phyloP scores from a whole-genome alignment of 2,797 vertebrate genomes.

The Enteromius anoplus region DNA sequence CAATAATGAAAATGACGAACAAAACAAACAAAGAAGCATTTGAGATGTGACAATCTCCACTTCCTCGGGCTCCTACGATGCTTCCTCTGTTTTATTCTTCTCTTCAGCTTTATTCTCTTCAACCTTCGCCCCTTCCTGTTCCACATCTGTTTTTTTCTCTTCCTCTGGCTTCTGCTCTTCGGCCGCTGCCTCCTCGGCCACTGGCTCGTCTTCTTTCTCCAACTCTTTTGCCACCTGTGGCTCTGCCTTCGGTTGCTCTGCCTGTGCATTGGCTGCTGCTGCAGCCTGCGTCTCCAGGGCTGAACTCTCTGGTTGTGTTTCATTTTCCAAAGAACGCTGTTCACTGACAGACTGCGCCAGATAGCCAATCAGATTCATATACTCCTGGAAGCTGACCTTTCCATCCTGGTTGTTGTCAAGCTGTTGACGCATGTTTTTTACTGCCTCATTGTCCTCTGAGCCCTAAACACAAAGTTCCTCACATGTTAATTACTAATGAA shows the following conservation, averaged over 20 bases:
- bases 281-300: conserved; percentile 57
- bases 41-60: conserved; percentile 25
- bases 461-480: conserved; percentile 62
- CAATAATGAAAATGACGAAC: conserved; percentile 38
- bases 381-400: conserved; percentile 79
- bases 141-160: conserved; percentile 47
- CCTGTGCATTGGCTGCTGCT: conserved; percentile 16
- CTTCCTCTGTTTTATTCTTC: conserved; percentile 68
- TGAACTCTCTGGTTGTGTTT: conserved; percentile 53
- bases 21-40: conserved; percentile 21
- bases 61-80: conserved; percentile 70
- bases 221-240: conserved; percentile 46
- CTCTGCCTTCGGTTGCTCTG: conserved; percentile 40
- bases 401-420: conserved; percentile 76
- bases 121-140: conserved; percentile 38
- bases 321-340: conserved; percentile 57
- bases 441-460: conserved; percentile 72
- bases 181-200: conserved; percentile 36
- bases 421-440: conserved; percentile 72
- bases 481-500: conserved; percentile 11
- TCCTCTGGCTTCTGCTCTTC: conserved; percentile 57
- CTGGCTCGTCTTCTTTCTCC: conserved; percentile 42
- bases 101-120: conserved; percentile 58
- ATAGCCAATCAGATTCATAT: conserved; percentile 79
- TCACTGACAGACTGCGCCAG: conserved; percentile 71